phyloP scores from a whole-genome alignment of 2,113 vertebrate species.

The Mixornis gularis region DNA sequence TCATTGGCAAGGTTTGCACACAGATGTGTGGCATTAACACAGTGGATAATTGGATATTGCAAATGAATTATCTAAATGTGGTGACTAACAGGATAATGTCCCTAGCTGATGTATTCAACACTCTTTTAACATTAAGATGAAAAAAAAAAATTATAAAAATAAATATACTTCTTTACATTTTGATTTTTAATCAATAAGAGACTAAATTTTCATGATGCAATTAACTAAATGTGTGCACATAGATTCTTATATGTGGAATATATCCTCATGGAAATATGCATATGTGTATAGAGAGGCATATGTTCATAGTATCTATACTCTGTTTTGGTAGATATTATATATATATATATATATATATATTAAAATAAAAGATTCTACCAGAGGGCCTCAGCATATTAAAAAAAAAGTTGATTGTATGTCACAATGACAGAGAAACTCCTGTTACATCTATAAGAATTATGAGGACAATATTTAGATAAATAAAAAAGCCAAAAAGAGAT shows the following conservation, averaged over 20 bases:
- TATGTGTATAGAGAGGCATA: neutral
- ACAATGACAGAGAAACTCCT: neutral
- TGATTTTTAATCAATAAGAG: neutral
- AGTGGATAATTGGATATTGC: conserved; percentile 65
- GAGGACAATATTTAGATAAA: neutral
- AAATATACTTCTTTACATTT: neutral
- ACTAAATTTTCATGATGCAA: neutral
- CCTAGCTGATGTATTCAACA: neutral
- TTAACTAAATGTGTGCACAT: neutral
- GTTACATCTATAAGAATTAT: neutral
- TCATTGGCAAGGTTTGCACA: conserved; percentile 55
- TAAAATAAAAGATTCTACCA: neutral
- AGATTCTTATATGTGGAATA: neutral
- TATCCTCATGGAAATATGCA: neutral
- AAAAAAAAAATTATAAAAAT: neutral
- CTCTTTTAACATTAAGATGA: neutral
- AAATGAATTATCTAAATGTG: conserved; percentile 57
- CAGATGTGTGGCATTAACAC: conserved; percentile 65
- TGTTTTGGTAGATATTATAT: neutral
- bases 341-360: neutral
- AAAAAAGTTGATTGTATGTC: neutral
- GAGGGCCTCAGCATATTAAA: neutral
- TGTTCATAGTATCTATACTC: neutral
- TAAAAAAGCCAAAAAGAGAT: neutral
- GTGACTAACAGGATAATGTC: conserved; percentile 48